A percentile compares a stretch with the other conserved stretches of the same genome.
These are phyloP conservation scores for Sympetrum striolatum DNA, from an alignment of 2,888 invertebrate species.

Conservation along the genomic window DNA sequence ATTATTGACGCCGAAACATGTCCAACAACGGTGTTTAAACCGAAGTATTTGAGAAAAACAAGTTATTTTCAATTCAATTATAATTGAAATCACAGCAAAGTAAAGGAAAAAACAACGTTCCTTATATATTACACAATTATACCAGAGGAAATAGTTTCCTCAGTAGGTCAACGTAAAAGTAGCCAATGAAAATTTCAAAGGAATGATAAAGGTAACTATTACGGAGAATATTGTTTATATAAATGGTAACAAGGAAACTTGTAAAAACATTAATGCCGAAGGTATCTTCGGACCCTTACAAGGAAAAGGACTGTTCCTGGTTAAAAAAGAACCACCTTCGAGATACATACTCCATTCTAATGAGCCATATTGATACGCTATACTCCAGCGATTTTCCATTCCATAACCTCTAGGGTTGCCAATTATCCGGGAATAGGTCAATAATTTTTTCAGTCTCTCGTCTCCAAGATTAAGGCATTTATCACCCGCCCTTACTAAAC, in stretches of 20 bases:
- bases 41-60: too few relatives aligned
- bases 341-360: neutral
- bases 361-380: conserved; percentile 1
- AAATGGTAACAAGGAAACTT: neutral
- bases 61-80: too few relatives aligned
- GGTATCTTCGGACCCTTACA: neutral
- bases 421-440: too few relatives aligned
- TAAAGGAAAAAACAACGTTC: too few relatives aligned
- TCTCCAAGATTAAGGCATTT: too few relatives aligned
- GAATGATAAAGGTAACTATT: neutral
- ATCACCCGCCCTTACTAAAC: too few relatives aligned
- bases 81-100: too few relatives aligned
- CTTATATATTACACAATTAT: too few relatives aligned
- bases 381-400: neutral
- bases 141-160: neutral
- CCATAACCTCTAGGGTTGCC: too few relatives aligned
- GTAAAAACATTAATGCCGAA: neutral
- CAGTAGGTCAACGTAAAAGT: neutral
- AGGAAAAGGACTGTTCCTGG: neutral
- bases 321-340: neutral
- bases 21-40: too few relatives aligned
- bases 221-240: neutral
- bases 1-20: too few relatives aligned
- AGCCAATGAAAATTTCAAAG: neutral
- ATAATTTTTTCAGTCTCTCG: too few relatives aligned